A percentile compares a stretch with the other conserved stretches of the same genome.
Conservation (phyloP, 2,888 invertebrate genomes). For the Protodeltote pygarga region DNA sequence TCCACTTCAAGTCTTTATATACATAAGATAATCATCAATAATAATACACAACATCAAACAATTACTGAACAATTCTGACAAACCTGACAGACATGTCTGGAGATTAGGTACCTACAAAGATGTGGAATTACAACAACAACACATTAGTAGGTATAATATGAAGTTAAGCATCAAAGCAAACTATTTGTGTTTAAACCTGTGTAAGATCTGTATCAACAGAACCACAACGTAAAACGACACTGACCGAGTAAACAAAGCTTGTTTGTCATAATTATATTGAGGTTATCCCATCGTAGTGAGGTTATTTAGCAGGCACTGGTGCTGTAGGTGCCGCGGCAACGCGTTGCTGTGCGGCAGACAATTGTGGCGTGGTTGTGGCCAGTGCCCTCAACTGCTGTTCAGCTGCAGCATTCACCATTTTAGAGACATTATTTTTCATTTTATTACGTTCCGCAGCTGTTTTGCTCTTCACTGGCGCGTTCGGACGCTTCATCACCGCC, state of each 20-base stretch:
- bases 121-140: too few species aligned
- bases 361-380: slow-evolving; percentile 82
- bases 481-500: slow-evolving; percentile 87
- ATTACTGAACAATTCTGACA: too few species aligned
- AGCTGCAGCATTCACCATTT: slow-evolving; percentile 90
- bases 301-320: slow-evolving; percentile 68
- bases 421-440: slow-evolving; percentile 89
- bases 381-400: slow-evolving; percentile 89
- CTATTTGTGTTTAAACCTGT: too few species aligned
- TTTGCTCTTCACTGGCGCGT: slow-evolving; percentile 89
- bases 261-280: neutral
- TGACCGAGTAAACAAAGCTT: neutral
- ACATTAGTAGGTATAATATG: too few species aligned
- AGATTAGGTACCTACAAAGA: too few species aligned
- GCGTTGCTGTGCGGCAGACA: slow-evolving; percentile 82
- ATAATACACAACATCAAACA: too few species aligned
- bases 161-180: too few species aligned
- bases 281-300: slow-evolving; percentile 2
- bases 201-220: too few species aligned
- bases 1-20: too few species aligned
- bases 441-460: slow-evolving; percentile 87
- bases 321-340: slow-evolving; percentile 78
- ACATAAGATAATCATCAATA: too few species aligned
- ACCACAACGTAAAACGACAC: too few species aligned
- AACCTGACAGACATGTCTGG: too few species aligned